phyloP scores from a whole-genome alignment of 2,888 invertebrate genomes.

The Andrena praecox region DNA sequence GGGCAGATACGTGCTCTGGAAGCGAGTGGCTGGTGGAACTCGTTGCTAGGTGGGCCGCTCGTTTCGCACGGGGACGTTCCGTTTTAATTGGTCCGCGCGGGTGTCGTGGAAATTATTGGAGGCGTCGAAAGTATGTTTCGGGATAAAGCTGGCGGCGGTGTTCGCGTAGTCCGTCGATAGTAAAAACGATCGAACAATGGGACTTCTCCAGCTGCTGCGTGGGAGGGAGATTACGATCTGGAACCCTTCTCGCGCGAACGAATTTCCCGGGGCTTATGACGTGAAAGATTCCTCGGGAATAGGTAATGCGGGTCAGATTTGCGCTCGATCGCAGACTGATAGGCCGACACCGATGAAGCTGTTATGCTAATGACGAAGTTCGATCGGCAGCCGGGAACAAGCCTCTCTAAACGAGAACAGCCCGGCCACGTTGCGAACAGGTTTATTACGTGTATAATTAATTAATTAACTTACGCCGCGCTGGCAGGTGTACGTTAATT shows the following conservation, averaged over 20 bases:
- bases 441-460: constrained; percentile 66
- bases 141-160: too few relatives aligned
- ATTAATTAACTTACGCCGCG: constrained; percentile 58
- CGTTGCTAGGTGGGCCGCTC: not conserved
- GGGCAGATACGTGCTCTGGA: not conserved
- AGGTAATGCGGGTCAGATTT: constrained; percentile 15
- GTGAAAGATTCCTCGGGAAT: constrained; percentile 6
- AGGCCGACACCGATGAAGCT: constrained; percentile 44
- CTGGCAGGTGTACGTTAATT: constrained; percentile 57
- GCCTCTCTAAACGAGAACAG: constrained; percentile 51
- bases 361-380: constrained; percentile 60
- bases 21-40: not conserved
- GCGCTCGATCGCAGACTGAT: constrained; percentile 37
- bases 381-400: constrained; percentile 56
- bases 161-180: not conserved
- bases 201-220: not conserved
- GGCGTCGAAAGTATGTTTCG: too few relatives aligned
- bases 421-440: constrained; percentile 39
- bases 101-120: too few relatives aligned
- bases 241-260: not conserved
- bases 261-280: constrained; percentile 24
- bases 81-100: too few relatives aligned
- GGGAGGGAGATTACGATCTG: not conserved
- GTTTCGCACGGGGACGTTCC: not conserved
- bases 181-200: constrained; percentile 9